Percentiles rank a stretch among this genome's conserved stretches.
phyloP scores from a whole-genome alignment of 2,888 invertebrate genomes.

The Hypena proboscidalis region DNA sequence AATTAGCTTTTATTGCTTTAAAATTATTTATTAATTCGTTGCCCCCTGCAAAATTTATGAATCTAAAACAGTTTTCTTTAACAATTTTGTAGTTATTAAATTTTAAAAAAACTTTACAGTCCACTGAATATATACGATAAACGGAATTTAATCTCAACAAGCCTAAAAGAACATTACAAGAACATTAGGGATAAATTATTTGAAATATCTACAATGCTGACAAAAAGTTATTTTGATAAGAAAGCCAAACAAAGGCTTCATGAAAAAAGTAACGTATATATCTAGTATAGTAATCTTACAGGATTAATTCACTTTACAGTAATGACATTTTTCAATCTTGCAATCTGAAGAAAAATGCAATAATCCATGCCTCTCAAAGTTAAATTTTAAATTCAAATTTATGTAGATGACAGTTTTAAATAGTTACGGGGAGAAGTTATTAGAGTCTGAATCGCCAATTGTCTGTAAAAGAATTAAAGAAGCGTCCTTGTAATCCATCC shows the following conservation, averaged over 20 bases:
- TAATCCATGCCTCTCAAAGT: constrained; percentile 18
- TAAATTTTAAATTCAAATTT: constrained; percentile 10
- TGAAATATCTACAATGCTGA: constrained; percentile 4
- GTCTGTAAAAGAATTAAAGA: background rate
- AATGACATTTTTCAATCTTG: constrained; percentile 5
- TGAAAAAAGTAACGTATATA: constrained; percentile 25
- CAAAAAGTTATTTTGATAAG: constrained; percentile 20
- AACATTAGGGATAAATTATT: background rate
- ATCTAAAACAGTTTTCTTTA: background rate
- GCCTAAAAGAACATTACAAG: too few species aligned
- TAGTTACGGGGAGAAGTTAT: constrained; percentile 6
- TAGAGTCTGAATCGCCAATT: constrained; percentile 12
- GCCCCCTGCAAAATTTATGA: too few species aligned
- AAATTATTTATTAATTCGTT: too few species aligned
- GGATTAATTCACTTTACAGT: background rate
- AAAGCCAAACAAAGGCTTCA: constrained; percentile 9
- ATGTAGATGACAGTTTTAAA: constrained; percentile 9
- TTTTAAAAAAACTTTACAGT: too few species aligned
- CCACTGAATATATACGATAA: too few species aligned
- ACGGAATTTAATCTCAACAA: too few species aligned
- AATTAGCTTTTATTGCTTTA: too few species aligned
- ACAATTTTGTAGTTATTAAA: too few species aligned
- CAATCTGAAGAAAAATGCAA: constrained; percentile 10
- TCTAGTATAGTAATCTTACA: too few species aligned
- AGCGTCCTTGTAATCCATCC: constrained; percentile 5